A percentile compares a stretch with the other conserved stretches of the same genome.
These are phyloP conservation scores for Xiphophorus birchmanni DNA, from an alignment of 2,797 vertebrate species.

Conservation along the genomic window DNA sequence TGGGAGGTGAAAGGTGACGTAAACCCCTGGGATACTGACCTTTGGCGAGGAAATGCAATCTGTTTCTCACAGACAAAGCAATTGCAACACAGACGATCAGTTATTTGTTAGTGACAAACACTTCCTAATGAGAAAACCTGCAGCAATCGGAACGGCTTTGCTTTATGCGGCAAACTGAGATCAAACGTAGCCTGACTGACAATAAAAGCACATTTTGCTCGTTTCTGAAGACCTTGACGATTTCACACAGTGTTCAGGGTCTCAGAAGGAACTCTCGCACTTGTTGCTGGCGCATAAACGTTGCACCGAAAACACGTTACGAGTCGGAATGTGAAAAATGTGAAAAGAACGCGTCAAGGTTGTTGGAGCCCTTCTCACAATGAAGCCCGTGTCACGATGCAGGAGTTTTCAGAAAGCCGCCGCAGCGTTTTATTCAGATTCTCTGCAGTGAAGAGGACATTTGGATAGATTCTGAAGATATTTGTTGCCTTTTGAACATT, in stretches of 20 bases:
- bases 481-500: not conserved
- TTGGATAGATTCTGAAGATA: not conserved
- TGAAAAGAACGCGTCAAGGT: slow-evolving; percentile 15
- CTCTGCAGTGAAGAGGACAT: not conserved
- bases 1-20: slow-evolving; percentile 18
- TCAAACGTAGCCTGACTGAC: not conserved
- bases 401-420: not conserved
- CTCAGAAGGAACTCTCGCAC: slow-evolving; percentile 6
- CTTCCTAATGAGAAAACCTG: not conserved
- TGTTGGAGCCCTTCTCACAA: slow-evolving; percentile 6
- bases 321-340: not conserved
- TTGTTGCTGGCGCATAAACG: slow-evolving; percentile 12
- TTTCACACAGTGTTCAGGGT: slow-evolving; percentile 18
- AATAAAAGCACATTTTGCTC: not conserved
- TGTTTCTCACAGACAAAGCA: not conserved
- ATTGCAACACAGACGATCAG: not conserved
- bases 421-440: not conserved
- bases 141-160: not conserved
- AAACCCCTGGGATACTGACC: not conserved
- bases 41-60: slow-evolving; percentile 1
- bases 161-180: not conserved
- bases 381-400: not conserved
- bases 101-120: not conserved
- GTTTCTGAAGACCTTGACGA: slow-evolving; percentile 10
- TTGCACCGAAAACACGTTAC: not conserved